Conservation (phyloP, 2,113 vertebrate genomes). For the Capreolus pygargus region DNA sequence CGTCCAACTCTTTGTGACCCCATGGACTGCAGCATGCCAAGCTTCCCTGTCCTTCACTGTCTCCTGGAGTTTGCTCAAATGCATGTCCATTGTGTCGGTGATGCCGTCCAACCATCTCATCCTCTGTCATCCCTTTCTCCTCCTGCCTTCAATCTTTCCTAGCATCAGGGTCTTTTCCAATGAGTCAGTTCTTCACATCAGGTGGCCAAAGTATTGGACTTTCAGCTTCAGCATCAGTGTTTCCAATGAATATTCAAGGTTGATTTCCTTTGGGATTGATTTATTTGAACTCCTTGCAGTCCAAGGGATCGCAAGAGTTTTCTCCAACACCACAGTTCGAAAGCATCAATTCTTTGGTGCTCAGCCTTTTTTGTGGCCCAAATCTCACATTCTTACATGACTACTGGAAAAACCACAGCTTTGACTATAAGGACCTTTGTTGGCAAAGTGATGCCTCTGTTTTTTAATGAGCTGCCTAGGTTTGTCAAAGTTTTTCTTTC, state of each 20-base stretch:
- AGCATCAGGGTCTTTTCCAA: not conserved
- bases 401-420: not conserved
- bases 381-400: not conserved
- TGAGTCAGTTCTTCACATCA: not conserved
- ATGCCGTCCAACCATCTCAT: not conserved
- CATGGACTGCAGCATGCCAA: not conserved
- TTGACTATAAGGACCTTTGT: not conserved
- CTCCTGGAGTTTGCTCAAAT: not conserved
- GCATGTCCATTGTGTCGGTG: not conserved
- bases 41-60: not conserved
- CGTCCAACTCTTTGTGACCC: not conserved
- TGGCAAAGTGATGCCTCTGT: not conserved
- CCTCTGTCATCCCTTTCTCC: not conserved
- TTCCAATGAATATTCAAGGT: not conserved
- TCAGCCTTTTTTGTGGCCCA: not conserved
- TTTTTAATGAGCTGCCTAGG: not conserved
- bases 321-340: not conserved
- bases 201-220: not conserved
- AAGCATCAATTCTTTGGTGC: not conserved
- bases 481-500: not conserved
- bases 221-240: not conserved
- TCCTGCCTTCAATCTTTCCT: not conserved
- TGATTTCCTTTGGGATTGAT: not conserved
- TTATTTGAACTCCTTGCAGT: not conserved
- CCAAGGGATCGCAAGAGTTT: not conserved